phyloP scores from a whole-genome alignment of 2,888 invertebrate genomes.

The Leucania comma region DNA sequence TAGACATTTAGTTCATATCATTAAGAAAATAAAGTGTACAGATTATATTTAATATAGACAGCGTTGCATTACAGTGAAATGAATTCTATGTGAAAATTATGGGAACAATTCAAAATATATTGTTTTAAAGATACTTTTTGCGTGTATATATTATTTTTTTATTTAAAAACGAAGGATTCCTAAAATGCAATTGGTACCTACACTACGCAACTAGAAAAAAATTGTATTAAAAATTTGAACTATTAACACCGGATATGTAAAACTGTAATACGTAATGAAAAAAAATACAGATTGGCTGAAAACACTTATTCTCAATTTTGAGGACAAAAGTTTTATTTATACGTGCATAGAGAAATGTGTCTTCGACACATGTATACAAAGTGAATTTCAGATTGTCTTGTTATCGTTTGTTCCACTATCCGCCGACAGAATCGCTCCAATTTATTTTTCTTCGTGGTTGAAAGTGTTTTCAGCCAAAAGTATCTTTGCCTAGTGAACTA shows the following conservation, averaged over 20 bases:
- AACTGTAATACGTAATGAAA: conserved; percentile 55
- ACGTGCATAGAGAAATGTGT: conserved; percentile 15
- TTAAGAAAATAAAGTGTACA: conserved; percentile 47
- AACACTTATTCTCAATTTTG: conserved; percentile 32
- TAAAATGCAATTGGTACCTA: conserved; percentile 68
- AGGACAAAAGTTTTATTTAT: neutral
- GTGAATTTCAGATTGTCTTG: conserved; percentile 19
- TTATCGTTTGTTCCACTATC: conserved; percentile 8
- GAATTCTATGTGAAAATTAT: conserved; percentile 32
- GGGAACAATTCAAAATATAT: conserved; percentile 10
- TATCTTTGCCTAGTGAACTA: conserved; percentile 38
- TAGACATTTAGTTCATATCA: conserved; percentile 49
- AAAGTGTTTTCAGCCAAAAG: conserved; percentile 32
- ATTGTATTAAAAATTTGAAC: conserved; percentile 71
- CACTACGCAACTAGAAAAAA: conserved; percentile 64
- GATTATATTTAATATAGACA: conserved; percentile 37
- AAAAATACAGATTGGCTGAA: conserved; percentile 20
- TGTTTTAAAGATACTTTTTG: conserved; percentile 26
- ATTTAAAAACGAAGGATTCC: conserved; percentile 39
- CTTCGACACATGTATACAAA: conserved; percentile 3
- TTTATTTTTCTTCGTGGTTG: neutral
- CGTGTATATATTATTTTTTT: conserved; percentile 26
- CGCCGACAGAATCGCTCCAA: neutral
- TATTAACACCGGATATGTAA: conserved; percentile 68
- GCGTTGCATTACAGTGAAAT: conserved; percentile 43